These are phyloP conservation scores for Herminia tarsipennalis DNA, from an alignment of 2,888 invertebrate genomes.

Conservation along the genomic window DNA sequence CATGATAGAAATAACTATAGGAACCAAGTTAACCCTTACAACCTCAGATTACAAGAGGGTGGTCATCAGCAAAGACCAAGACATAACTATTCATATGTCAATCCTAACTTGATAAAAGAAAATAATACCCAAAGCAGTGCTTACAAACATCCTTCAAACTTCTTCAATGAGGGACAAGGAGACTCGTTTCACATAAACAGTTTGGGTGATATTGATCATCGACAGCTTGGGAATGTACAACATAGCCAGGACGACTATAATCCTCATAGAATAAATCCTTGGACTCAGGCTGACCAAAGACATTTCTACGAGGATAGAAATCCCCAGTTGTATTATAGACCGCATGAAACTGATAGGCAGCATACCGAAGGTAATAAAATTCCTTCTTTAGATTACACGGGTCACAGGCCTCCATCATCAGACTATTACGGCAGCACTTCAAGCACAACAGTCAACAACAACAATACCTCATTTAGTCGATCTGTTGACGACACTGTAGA, in stretches of 20 bases:
- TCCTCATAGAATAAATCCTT: constrained; percentile 45
- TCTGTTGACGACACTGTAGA: constrained; percentile 80
- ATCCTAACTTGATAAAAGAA: constrained; percentile 43
- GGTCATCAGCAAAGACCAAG: constrained; percentile 45
- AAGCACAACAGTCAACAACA: constrained; percentile 62
- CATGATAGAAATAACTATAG: constrained; percentile 60
- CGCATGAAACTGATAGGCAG: constrained; percentile 33
- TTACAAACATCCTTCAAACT: constrained; percentile 31
- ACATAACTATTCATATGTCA: constrained; percentile 40
- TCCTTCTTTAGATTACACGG: constrained; percentile 58
- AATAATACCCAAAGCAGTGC: constrained; percentile 38
- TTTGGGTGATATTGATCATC: constrained; percentile 73
- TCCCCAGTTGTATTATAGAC: constrained; percentile 48
- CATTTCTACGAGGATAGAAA: constrained; percentile 53
- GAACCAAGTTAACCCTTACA: constrained; percentile 41
- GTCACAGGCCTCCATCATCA: constrained; percentile 78
- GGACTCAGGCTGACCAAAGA: constrained; percentile 50
- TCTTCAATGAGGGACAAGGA: constrained; percentile 43
- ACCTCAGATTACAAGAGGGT: constrained; percentile 52
- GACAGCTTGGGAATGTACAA: constrained; percentile 40
- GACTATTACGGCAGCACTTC: constrained; percentile 73
- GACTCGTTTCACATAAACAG: constrained; percentile 57
- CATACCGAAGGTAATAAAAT: constrained; percentile 50
- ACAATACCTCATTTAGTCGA: constrained; percentile 68
- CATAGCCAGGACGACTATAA: constrained; percentile 37